phyloP scores from a whole-genome alignment of 2,888 invertebrate genomes.

The Lasioglossum oenotherae region DNA sequence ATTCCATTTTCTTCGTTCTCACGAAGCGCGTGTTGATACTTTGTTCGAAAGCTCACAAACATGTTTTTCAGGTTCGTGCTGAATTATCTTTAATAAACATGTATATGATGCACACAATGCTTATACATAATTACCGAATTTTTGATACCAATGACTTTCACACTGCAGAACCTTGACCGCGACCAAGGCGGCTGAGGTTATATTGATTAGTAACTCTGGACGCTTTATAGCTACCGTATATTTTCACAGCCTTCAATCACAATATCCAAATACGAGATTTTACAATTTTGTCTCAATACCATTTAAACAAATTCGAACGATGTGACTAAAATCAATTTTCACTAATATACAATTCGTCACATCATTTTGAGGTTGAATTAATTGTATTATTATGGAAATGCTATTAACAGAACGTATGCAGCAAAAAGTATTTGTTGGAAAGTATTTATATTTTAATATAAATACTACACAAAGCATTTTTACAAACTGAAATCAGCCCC shows the following conservation, averaged over 20 bases:
- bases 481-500: background rate
- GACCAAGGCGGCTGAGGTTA: slow-evolving; percentile 30
- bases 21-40: background rate
- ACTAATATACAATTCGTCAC: background rate
- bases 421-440: background rate
- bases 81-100: background rate
- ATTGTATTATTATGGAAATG: background rate
- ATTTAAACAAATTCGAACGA: background rate
- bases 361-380: background rate
- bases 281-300: background rate
- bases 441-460: background rate
- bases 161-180: slow-evolving; percentile 46
- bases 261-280: background rate
- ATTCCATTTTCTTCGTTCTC: background rate
- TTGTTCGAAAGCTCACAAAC: background rate
- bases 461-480: background rate
- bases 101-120: background rate
- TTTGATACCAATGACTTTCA: slow-evolving; percentile 23
- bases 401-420: background rate
- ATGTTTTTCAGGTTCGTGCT: background rate
- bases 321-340: background rate
- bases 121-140: background rate
- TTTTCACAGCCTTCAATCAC: background rate
- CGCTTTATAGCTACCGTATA: background rate
- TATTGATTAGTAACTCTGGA: slow-evolving; percentile 6